Evolutionary conservation across 2,888 invertebrate genomes (phyloP).

Genomic region (Iphiclides podalirius): DNA sequence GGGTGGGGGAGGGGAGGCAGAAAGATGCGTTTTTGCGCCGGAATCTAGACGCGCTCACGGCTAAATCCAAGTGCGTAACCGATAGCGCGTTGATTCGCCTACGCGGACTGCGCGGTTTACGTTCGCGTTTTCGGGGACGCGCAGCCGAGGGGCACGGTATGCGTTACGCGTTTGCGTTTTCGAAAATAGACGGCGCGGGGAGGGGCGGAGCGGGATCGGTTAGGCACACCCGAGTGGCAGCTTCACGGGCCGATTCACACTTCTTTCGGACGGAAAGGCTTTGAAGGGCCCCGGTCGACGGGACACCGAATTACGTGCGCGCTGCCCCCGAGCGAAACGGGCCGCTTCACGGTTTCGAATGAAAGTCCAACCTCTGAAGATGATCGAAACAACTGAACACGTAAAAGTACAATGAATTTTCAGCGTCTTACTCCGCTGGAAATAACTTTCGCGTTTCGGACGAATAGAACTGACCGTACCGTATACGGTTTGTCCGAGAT

Average conservation of each 20-base stretch:
- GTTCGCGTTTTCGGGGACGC: neutral
- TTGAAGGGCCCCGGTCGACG: slow-evolving; percentile 59
- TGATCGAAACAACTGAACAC: no score
- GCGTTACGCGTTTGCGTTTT: no score
- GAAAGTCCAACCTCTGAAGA: no score
- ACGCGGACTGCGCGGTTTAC: slow-evolving; percentile 20
- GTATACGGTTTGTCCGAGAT: slow-evolving; percentile 35
- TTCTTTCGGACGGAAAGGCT: slow-evolving; percentile 69
- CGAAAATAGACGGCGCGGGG: no score
- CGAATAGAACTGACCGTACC: no score
- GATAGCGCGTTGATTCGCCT: slow-evolving; percentile 31
- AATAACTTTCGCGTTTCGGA: no score
- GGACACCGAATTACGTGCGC: neutral
- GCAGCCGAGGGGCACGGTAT: no score
- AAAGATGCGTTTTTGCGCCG: slow-evolving; percentile 80
- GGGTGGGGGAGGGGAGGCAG: no score
- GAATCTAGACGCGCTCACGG: slow-evolving; percentile 65
- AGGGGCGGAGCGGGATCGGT: slow-evolving; percentile 23
- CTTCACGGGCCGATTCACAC: slow-evolving; percentile 67
- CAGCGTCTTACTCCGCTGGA: no score
- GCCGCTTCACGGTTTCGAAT: no score
- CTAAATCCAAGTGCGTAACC: slow-evolving; percentile 75
- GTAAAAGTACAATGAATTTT: no score
- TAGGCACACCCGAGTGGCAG: slow-evolving; percentile 66
- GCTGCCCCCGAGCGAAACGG: no score